Percentiles rank a stretch among this genome's conserved stretches.
Evolutionary conservation across 2,888 invertebrate species (phyloP).

Genomic region (Linnaemya tessellans): DNA sequence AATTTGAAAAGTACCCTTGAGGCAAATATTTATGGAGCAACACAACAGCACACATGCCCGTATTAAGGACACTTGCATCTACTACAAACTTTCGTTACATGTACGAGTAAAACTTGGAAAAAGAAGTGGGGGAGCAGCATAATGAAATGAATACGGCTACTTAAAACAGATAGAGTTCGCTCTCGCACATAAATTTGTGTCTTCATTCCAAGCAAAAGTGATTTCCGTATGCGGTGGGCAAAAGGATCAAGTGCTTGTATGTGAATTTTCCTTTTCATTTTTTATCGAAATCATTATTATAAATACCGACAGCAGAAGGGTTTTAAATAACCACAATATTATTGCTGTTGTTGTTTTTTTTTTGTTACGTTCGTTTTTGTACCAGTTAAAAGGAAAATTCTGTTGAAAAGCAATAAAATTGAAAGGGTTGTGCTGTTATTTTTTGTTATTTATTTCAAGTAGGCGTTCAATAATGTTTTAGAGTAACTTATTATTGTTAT

Average conservation of each 20-base stretch:
- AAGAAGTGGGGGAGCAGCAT: slow-evolving; percentile 25
- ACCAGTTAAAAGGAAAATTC: slow-evolving; percentile 67
- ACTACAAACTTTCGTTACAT: slow-evolving; percentile 1
- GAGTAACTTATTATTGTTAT: slow-evolving; percentile 30
- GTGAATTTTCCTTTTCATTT: slow-evolving; percentile 17
- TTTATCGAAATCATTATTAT: slow-evolving; percentile 52
- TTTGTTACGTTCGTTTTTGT: slow-evolving; percentile 30
- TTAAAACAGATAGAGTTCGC: slow-evolving; percentile 49
- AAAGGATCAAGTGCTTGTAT: slow-evolving; percentile 12
- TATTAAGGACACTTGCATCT: neutral
- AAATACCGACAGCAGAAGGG: slow-evolving; percentile 71
- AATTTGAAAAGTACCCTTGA: slow-evolving; percentile 81
- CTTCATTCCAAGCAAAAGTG: neutral
- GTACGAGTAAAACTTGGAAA: neutral
- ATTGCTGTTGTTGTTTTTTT: neutral
- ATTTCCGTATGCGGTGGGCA: neutral
- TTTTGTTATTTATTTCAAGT: slow-evolving; percentile 35
- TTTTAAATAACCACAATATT: slow-evolving; percentile 72
- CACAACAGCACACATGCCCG: slow-evolving; percentile 28
- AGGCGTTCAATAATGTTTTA: slow-evolving; percentile 58
- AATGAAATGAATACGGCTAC: slow-evolving; percentile 73
- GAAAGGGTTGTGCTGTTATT: slow-evolving; percentile 57
- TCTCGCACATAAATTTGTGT: slow-evolving; percentile 5
- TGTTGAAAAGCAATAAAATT: slow-evolving; percentile 62
- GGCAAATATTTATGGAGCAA: slow-evolving; percentile 77